Conservation (phyloP, 2,888 invertebrate species). For the Drosophila antonietae region DNA sequence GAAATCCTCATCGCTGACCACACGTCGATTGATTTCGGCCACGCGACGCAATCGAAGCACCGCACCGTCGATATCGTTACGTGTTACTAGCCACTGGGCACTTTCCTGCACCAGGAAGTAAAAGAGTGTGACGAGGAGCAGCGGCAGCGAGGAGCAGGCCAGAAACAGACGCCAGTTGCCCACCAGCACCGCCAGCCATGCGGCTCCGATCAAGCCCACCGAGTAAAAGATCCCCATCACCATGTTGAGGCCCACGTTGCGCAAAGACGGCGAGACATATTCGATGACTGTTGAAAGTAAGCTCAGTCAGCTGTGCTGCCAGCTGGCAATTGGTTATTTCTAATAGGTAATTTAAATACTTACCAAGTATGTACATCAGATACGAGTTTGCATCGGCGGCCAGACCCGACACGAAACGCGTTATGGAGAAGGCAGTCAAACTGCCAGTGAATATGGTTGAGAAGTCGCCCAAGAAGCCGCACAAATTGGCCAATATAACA, state of each 20-base stretch:
- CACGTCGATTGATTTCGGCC: conserved; percentile 85
- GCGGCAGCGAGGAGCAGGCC: conserved; percentile 85
- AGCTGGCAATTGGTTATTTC: conserved; percentile 2
- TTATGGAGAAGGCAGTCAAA: conserved; percentile 85
- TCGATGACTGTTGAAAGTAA: conserved; percentile 85
- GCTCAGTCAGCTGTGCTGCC: background rate
- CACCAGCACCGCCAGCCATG: conserved; percentile 85
- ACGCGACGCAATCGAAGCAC: conserved; percentile 85
- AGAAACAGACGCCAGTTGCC: conserved; percentile 86
- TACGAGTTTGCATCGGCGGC: conserved; percentile 86
- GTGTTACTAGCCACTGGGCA: conserved; percentile 86
- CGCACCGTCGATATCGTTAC: conserved; percentile 85
- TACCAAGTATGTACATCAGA: conserved; percentile 87
- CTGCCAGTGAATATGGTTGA: conserved; percentile 85
- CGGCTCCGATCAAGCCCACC: conserved; percentile 85
- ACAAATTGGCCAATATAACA: conserved; percentile 85
- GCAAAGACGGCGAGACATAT: conserved; percentile 86
- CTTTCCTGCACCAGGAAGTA: conserved; percentile 85
- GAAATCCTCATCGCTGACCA: conserved; percentile 79
- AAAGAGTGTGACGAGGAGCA: conserved; percentile 84
- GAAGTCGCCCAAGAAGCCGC: conserved; percentile 86
- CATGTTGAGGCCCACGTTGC: conserved; percentile 86
- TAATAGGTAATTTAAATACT: conserved; percentile 10
- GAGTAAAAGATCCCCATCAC: conserved; percentile 86
- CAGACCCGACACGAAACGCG: conserved; percentile 86